phyloP scores from a whole-genome alignment of 2,113 vertebrate species.

The Sciurus niger region DNA sequence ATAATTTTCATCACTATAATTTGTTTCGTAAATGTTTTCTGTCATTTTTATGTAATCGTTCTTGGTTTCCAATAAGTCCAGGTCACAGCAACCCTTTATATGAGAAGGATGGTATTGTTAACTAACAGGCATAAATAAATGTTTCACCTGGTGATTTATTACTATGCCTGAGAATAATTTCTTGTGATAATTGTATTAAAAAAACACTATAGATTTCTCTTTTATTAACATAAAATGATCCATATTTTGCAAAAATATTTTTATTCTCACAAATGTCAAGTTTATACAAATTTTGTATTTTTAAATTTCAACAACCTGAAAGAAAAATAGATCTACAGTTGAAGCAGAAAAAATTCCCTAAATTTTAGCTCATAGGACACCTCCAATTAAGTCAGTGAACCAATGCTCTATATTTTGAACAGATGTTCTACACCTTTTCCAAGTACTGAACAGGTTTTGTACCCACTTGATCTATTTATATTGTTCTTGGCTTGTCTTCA shows the following conservation, averaged over 20 bases:
- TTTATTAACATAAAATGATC: constrained; percentile 25
- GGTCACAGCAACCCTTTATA: background rate
- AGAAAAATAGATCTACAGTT: background rate
- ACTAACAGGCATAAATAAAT: background rate
- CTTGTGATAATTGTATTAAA: constrained; percentile 58
- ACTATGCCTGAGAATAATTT: constrained; percentile 29
- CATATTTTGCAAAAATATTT: background rate
- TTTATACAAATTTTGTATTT: constrained; percentile 66
- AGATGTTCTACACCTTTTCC: constrained; percentile 72
- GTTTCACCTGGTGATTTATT: constrained; percentile 58
- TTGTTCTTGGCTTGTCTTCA: constrained; percentile 61
- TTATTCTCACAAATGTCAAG: background rate
- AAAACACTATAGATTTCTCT: background rate
- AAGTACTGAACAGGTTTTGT: constrained; percentile 64
- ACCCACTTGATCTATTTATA: constrained; percentile 75
- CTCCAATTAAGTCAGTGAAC: constrained; percentile 56
- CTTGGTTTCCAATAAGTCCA: background rate
- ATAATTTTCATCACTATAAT: background rate
- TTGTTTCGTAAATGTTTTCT: constrained; percentile 26
- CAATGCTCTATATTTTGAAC: constrained; percentile 56
- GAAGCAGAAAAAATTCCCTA: background rate
- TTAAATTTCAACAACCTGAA: constrained; percentile 52
- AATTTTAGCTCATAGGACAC: constrained; percentile 53
- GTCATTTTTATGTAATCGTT: constrained; percentile 2
- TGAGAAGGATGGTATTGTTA: background rate